Conservation (phyloP, 2,888 invertebrate species). For the Nematopogon swammerdamellus region DNA sequence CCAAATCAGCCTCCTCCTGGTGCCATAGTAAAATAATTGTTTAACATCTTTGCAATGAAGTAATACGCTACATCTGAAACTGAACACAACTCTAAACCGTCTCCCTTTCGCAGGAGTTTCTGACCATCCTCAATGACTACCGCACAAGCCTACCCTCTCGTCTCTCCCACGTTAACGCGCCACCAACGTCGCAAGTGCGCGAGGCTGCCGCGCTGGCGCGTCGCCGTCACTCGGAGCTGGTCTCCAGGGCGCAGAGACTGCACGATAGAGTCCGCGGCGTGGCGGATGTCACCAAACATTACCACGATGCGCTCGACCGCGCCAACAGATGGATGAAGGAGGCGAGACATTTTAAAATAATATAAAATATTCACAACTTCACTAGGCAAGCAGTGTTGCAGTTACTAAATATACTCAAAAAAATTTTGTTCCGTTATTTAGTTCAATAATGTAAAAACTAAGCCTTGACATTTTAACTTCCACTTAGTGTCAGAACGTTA, state of each 20-base stretch:
- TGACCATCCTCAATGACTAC: conserved; percentile 81
- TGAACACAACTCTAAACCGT: too few relatives aligned
- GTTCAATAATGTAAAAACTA: too few relatives aligned
- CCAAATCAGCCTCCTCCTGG: too few relatives aligned
- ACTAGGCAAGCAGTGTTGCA: background rate
- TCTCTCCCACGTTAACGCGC: conserved; percentile 71
- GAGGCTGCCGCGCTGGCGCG: conserved; percentile 77
- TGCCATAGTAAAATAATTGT: too few relatives aligned
- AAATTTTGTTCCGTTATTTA: too few relatives aligned
- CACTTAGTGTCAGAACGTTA: too few relatives aligned
- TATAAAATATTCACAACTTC: too few relatives aligned
- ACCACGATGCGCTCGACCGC: conserved; percentile 79
- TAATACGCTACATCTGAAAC: too few relatives aligned
- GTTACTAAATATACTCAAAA: too few relatives aligned
- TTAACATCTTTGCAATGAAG: too few relatives aligned
- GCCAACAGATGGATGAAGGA: conserved; percentile 77
- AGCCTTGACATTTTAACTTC: too few relatives aligned
- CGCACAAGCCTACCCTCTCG: conserved; percentile 81
- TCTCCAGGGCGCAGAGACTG: conserved; percentile 77
- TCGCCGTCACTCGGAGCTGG: conserved; percentile 76
- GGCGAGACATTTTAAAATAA: conserved; percentile 29
- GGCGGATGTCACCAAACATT: conserved; percentile 56
- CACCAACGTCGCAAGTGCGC: conserved; percentile 69
- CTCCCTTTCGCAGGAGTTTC: conserved; percentile 63
- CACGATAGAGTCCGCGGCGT: conserved; percentile 80